Percentiles rank a stretch among this genome's conserved stretches.
phyloP scores from a whole-genome alignment of 2,113 vertebrate genomes.

The Grus americana region DNA sequence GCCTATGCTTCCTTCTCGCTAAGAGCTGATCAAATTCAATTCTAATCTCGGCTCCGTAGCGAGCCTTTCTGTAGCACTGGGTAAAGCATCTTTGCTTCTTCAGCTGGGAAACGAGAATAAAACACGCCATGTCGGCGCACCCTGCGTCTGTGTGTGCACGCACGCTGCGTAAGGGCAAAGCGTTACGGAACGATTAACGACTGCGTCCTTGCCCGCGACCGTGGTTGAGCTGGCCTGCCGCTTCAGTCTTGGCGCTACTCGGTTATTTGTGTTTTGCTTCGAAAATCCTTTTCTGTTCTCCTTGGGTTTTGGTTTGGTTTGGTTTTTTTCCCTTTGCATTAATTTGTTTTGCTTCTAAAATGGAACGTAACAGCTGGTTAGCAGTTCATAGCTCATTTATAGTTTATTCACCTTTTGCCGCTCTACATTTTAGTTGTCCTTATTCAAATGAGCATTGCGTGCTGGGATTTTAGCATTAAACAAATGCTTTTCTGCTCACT shows the following conservation, averaged over 20 bases:
- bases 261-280: not conserved
- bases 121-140: fast-evolving
- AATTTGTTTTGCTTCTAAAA: constrained; percentile 45
- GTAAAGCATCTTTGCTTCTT: not conserved
- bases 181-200: not conserved
- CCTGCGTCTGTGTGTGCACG: not conserved
- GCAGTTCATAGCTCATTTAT: constrained; percentile 35
- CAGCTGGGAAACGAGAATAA: not conserved
- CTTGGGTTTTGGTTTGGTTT: not conserved
- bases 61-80: not conserved
- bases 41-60: not conserved
- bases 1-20: not conserved
- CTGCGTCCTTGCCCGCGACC: not conserved
- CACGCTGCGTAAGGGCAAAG: not conserved
- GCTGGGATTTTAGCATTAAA: constrained; percentile 29
- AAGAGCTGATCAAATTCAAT: not conserved
- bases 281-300: not conserved
- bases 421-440: not conserved
- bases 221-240: not conserved
- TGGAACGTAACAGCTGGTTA: constrained; percentile 35
- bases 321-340: not conserved
- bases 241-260: not conserved
- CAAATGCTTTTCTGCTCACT: constrained; percentile 37
- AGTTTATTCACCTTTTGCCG: constrained; percentile 56
- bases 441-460: constrained; percentile 28